These are phyloP conservation scores for Tryphoninae sp. DNA, from an alignment of 2,888 invertebrate genomes.

Conservation along the genomic window DNA sequence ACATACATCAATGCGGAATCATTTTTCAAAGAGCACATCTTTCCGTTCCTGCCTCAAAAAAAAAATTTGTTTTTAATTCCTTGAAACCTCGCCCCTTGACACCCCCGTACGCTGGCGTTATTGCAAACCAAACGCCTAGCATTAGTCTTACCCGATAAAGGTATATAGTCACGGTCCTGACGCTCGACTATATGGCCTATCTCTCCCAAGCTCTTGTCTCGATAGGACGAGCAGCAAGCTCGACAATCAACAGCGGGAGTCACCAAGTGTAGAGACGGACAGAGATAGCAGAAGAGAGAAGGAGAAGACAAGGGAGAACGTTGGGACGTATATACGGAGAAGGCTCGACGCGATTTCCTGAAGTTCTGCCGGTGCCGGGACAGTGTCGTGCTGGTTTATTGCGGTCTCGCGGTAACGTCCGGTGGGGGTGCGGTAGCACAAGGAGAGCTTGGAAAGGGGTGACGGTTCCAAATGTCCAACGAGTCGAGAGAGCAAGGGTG, in stretches of 20 bases:
- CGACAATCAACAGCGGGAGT: conserved; percentile 60
- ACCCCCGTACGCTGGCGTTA: too few relatives aligned
- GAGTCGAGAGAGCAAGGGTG: conserved; percentile 47
- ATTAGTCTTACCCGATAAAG: not conserved
- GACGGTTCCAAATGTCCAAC: conserved; percentile 61
- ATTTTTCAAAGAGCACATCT: too few relatives aligned
- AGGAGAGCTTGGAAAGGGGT: conserved; percentile 27
- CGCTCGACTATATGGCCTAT: conserved; percentile 32
- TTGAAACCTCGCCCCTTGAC: too few relatives aligned
- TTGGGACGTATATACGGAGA: conserved; percentile 16
- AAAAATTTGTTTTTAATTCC: too few relatives aligned
- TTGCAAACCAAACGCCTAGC: not conserved
- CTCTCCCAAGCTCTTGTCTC: conserved; percentile 26
- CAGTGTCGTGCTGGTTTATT: conserved; percentile 70
- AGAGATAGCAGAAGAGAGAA: conserved; percentile 14
- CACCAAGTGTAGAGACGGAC: conserved; percentile 19
- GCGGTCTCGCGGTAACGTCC: conserved; percentile 68
- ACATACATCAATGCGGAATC: too few relatives aligned
- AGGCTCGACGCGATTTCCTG: conserved; percentile 61
- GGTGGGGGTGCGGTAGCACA: conserved; percentile 1
- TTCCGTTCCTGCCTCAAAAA: too few relatives aligned
- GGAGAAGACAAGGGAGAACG: conserved; percentile 43
- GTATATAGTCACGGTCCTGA: conserved; percentile 36
- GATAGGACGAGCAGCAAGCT: conserved; percentile 36
- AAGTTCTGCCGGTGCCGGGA: conserved; percentile 64